Base-by-base conservation (phyloP, 2,797 vertebrate species). In the Rhadinocentrus ornatus region DNA sequence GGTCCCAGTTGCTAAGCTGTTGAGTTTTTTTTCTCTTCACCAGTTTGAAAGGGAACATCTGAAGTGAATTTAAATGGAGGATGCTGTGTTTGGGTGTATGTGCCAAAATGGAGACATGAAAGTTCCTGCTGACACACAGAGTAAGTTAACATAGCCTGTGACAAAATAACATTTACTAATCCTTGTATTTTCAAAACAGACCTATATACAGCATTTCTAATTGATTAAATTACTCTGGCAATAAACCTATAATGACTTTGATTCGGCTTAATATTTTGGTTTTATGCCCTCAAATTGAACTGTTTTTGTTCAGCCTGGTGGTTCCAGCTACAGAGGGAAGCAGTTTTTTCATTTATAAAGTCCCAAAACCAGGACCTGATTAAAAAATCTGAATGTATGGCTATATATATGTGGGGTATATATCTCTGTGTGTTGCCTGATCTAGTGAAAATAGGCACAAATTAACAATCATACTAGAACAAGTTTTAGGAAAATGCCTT, bases 1-100 rank as follows among this genome's bases (percentile, higher is more conserved):
- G 91, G 91, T 89, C 76, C 67, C 75, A 44, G 85, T 88, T 90
- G 89, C 87, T 83, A 70, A 82, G 89, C 85, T 69, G 88, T 90
- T 83, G 66, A 81, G 85, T 70, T 87, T 82, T 70, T 74, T 70
- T 75, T 75, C 68, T 53, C 61, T 31, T 76, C 69, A 84, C 76
- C 74, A 86, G 83, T 84, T 80, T 78, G 62, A 75, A 73, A 65
- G 57, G 71, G 39, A 75, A 31, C 53, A 44, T 91, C 88, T 90
- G 80, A 89, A 86, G 73, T 81, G 78, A 78, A 86, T 77, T 88
- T 78, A 78, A 72, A 78, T 46, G 73, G 52, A 66, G 66, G 81
- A 77, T 88, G 81, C 66, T 84, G 69, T 66, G 81, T 75, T 84
- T 74, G 66, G 61, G 71, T 60, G 26, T 29, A 62, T 75, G 82